Evolutionary conservation across 2,888 invertebrate species (phyloP), one percentile per base, ranked within the genome.

Genomic region (Amblyteles armatorius): DNA sequence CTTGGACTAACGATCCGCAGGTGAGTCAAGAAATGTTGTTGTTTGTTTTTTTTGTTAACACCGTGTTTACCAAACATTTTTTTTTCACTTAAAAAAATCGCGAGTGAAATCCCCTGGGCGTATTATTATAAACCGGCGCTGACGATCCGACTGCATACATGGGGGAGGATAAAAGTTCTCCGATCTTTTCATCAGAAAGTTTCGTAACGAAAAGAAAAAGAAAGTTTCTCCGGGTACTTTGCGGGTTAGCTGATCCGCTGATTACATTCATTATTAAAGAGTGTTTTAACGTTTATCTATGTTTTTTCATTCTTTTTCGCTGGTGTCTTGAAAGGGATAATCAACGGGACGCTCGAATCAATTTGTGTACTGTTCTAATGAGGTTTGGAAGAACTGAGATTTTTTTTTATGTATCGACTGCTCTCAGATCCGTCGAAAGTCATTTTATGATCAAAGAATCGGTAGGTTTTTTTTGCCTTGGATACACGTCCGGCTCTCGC

Each of bases 1-100:
- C 78, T 84, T 84, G 81, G 84, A 84, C 77, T 84, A 81, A 84
- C 73, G 74, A 16, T 29, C 72, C 60, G 33, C 69, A 19, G 81
- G 84, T 84, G 81, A 84, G 84, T 84, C 71, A 74, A 63, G 4
- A 63, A 73, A 44, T 48, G 13, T 13, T 16, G 16, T 16, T 44
- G 13, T 48, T 48, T 13, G 13, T 16, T 48, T 16, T 48, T 48
- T 48, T 48, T 0, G n/a, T n/a, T 22, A 68, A 44, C 40, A 71
- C 72, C 2, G 50, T 22, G 67, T 69, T 69, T 67, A 69, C 26
- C 40, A 68, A 26, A 68, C 26, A 22, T 55, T 69, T 55, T 22
- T 11, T 11, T 19, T 22, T 44, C 4, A 9, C 3, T 40, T 11
- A 11, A 40, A 71, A 52, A 16, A 22, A 44, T 50, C 72, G 55